phyloP scores from a whole-genome alignment of 1,140 invertebrate species.

The Callitettix versicolor region DNA sequence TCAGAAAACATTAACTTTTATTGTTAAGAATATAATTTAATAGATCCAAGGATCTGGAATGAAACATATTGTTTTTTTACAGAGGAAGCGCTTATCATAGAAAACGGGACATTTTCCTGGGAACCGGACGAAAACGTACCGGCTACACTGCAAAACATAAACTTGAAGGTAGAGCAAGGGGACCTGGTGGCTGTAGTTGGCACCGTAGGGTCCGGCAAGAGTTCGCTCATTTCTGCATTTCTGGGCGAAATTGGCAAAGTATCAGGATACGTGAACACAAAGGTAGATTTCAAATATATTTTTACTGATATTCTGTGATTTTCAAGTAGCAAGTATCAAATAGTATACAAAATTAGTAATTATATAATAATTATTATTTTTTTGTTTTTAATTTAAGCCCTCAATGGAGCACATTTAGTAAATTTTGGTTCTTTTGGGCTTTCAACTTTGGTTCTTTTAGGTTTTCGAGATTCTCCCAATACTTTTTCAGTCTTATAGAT shows the following conservation, averaged over 20 bases:
- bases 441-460: no score
- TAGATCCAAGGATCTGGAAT: background rate
- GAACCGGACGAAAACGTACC: slow-evolving; percentile 34
- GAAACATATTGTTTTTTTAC: background rate
- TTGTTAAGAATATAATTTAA: background rate
- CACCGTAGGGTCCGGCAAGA: slow-evolving; percentile 44
- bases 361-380: no score
- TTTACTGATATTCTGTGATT: no score
- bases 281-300: no score
- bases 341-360: no score
- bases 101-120: slow-evolving; percentile 29
- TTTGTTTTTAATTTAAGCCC: no score
- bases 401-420: no score
- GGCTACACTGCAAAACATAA: slow-evolving; percentile 27
- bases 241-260: slow-evolving; percentile 39
- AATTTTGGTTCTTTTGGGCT: no score
- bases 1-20: background rate
- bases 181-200: slow-evolving; percentile 44
- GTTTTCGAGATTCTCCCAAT: no score
- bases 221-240: slow-evolving; percentile 41
- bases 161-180: slow-evolving; percentile 27
- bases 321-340: no score
- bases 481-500: no score
- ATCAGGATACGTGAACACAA: slow-evolving; percentile 33
- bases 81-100: slow-evolving; percentile 28